Conservation (phyloP, 2,797 vertebrate genomes). For the Gastrophryne carolinensis region DNA sequence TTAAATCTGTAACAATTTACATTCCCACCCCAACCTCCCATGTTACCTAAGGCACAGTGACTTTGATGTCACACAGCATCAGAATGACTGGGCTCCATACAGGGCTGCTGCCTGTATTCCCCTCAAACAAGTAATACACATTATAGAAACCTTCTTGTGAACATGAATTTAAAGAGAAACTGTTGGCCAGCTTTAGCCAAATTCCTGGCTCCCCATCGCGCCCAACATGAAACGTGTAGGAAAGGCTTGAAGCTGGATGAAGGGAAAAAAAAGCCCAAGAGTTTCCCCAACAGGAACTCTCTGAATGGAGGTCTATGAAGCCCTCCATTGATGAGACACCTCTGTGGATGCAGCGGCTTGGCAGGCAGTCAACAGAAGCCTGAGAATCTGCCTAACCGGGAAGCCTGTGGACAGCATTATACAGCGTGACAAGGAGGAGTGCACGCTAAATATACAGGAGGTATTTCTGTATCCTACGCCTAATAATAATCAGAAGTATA, state of each 20-base stretch:
- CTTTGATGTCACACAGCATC: too few species aligned
- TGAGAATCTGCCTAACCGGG: background rate
- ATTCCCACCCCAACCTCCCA: too few species aligned
- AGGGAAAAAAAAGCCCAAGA: background rate
- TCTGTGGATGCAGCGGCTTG: background rate
- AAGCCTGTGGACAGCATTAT: background rate
- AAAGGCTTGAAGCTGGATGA: background rate
- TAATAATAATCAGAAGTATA: too few species aligned
- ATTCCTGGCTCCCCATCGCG: background rate
- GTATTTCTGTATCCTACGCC: too few species aligned
- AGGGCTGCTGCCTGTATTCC: too few species aligned
- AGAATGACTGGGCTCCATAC: too few species aligned
- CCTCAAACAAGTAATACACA: too few species aligned
- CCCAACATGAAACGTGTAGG: background rate
- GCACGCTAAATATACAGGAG: background rate
- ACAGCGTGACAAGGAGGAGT: background rate
- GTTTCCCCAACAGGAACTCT: slow-evolving; percentile 2
- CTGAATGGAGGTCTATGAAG: slow-evolving; percentile 20
- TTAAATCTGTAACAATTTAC: too few species aligned
- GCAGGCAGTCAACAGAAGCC: background rate
- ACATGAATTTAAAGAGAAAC: too few species aligned
- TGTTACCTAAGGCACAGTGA: too few species aligned
- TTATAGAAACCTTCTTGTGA: too few species aligned
- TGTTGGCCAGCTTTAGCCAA: too few species aligned
- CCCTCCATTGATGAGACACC: background rate